phyloP scores from a whole-genome alignment of 2,113 vertebrate species.

The Sphyrna mokarran region DNA sequence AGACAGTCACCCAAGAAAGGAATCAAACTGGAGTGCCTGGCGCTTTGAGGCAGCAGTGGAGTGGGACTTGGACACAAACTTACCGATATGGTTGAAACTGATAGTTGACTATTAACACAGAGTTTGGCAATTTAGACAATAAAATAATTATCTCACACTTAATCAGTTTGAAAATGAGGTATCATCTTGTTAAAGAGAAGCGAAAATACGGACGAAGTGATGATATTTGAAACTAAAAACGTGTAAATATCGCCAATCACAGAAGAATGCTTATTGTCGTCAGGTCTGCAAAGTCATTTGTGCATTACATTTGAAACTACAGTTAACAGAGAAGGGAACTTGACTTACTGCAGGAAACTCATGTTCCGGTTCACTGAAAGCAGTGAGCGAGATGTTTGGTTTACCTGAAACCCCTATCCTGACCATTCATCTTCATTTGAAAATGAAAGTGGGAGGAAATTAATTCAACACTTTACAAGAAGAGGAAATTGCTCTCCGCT shows the following conservation, averaged over 20 bases:
- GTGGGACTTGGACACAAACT: neutral
- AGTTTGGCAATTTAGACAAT: neutral
- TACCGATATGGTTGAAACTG: neutral
- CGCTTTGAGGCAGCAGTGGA: neutral
- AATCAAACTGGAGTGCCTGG: no score
- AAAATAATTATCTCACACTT: neutral
- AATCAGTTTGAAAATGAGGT: neutral
- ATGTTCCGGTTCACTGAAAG: neutral
- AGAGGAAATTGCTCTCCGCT: neutral
- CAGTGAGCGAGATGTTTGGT: neutral
- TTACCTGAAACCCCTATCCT: neutral
- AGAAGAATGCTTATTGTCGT: neutral
- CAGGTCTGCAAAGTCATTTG: neutral
- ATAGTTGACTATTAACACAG: neutral
- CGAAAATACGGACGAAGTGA: neutral
- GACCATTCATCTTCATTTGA: neutral
- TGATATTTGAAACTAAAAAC: neutral
- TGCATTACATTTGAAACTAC: neutral
- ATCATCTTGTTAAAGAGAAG: neutral
- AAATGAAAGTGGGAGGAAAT: slow-evolving; percentile 22
- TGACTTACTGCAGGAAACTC: neutral
- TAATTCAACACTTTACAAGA: slow-evolving; percentile 2
- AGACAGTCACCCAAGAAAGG: no score
- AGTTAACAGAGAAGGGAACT: neutral
- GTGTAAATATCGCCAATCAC: neutral